Evolutionary conservation across 2,113 vertebrate species (phyloP).

Genomic region (Antidorcas marsupialis): DNA sequence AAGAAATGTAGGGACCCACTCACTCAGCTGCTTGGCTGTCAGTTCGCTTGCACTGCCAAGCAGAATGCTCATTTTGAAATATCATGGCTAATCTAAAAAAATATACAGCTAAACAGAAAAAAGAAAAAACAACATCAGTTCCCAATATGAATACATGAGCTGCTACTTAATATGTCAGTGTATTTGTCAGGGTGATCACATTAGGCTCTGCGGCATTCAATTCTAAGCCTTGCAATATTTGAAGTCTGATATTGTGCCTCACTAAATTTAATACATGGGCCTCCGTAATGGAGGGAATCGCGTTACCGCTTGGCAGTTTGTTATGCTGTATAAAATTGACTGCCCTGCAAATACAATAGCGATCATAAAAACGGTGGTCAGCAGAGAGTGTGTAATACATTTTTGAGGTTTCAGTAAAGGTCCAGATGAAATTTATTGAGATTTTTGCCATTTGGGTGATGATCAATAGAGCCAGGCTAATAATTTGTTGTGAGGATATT

Average conservation of each 20-base stretch:
- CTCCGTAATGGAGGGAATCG: constrained; percentile 86
- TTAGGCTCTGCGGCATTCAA: constrained; percentile 82
- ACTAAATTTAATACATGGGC: constrained; percentile 86
- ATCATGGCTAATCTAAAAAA: constrained; percentile 72
- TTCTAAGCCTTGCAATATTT: constrained; percentile 84
- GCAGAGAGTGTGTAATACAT: constrained; percentile 82
- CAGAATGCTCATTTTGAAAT: constrained; percentile 66
- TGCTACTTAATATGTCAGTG: constrained; percentile 85
- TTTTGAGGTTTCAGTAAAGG: constrained; percentile 83
- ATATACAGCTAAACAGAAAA: constrained; percentile 67
- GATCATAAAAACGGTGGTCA: constrained; percentile 85
- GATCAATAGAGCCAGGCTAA: constrained; percentile 86
- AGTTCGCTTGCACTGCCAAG: constrained; percentile 43
- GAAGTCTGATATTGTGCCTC: constrained; percentile 84
- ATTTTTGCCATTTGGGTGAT: constrained; percentile 83
- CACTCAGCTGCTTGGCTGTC: neutral
- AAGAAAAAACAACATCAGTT: constrained; percentile 72
- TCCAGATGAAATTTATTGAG: constrained; percentile 86
- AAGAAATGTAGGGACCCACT: neutral
- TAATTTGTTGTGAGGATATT: constrained; percentile 79
- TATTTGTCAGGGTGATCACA: constrained; percentile 86
- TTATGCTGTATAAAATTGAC: constrained; percentile 86
- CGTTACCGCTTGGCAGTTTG: constrained; percentile 86
- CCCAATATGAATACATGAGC: constrained; percentile 84
- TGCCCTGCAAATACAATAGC: constrained; percentile 85